Percentiles rank a stretch among this genome's conserved stretches.
Conservation (phyloP, 2,888 invertebrate genomes). For the Melinaea marsaeus region DNA sequence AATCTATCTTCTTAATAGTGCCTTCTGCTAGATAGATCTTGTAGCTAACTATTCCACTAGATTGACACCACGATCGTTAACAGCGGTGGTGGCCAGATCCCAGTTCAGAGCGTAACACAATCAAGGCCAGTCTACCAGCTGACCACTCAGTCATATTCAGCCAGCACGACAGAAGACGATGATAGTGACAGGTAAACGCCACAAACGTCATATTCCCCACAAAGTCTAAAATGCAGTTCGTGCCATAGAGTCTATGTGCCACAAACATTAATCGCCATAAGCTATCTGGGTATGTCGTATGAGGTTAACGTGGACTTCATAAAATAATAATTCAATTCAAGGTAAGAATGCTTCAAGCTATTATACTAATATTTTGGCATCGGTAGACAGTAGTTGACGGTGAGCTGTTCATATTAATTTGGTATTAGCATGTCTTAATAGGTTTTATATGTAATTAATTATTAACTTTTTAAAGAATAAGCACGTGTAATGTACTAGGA, state of each 20-base stretch:
- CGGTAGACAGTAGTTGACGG: no score
- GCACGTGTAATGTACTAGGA: no score
- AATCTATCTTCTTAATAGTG: neutral
- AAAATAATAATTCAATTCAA: no score
- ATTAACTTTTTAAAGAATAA: no score
- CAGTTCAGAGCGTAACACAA: conserved; percentile 35
- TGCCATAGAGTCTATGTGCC: neutral
- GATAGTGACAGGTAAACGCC: conserved; percentile 34
- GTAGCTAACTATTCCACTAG: conserved; percentile 19
- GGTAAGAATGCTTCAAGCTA: no score
- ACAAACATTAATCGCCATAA: neutral
- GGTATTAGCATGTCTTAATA: no score
- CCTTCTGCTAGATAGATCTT: conserved; percentile 13
- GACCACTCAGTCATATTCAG: conserved; percentile 35
- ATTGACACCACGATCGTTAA: conserved; percentile 33
- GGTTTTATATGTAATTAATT: no score
- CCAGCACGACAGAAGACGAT: conserved; percentile 32
- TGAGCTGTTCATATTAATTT: no score
- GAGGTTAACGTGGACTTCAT: no score
- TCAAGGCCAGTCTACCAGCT: conserved; percentile 34
- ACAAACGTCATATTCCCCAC: neutral
- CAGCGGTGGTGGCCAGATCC: conserved; percentile 42
- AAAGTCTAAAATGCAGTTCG: neutral
- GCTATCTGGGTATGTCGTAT: no score
- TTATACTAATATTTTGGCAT: no score